phyloP scores from a whole-genome alignment of 2,113 vertebrate genomes.

The Cranoglanis bouderius region DNA sequence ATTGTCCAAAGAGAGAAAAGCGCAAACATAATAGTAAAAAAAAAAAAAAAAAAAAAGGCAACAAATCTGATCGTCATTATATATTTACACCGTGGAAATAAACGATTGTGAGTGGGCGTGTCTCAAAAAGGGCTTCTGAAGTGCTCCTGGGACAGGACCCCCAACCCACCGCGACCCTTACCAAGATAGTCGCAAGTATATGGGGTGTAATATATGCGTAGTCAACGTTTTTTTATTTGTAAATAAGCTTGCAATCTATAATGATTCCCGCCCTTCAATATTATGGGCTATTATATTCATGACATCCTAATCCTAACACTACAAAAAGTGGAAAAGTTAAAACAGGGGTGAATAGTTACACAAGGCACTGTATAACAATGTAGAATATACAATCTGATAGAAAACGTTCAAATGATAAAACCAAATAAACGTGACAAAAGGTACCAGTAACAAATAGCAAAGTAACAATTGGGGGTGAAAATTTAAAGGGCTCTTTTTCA shows the following conservation, averaged over 20 bases:
- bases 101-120: background rate
- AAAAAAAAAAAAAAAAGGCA: background rate
- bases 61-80: too few species aligned
- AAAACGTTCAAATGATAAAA: background rate
- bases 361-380: background rate
- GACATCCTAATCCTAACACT: background rate
- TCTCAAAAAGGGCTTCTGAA: background rate
- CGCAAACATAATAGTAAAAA: background rate
- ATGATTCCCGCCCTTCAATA: background rate
- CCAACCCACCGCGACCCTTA: background rate
- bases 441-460: background rate
- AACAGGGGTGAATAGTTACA: background rate
- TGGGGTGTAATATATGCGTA: background rate
- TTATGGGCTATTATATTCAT: background rate
- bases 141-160: background rate
- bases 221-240: background rate
- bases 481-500: background rate
- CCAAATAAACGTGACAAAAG: background rate
- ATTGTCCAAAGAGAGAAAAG: background rate
- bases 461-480: background rate
- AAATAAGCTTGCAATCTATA: background rate
- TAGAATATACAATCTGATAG: background rate
- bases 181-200: background rate
- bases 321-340: background rate
- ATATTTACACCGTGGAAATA: background rate